These are phyloP conservation scores for Chiloscyllium plagiosum DNA, from an alignment of 2,113 vertebrate species.

Conservation along the genomic window DNA sequence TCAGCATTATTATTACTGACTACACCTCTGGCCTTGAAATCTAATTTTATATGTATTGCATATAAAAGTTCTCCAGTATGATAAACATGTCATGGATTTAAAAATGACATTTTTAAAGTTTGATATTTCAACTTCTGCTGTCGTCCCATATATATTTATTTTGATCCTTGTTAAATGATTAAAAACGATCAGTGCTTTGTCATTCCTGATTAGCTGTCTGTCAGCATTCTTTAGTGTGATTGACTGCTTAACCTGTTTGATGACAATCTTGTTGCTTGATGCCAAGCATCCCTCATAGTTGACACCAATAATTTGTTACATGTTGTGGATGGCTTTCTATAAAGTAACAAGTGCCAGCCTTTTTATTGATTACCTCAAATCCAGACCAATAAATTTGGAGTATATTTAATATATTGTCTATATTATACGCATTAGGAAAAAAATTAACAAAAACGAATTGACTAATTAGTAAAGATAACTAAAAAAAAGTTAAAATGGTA, in stretches of 20 bases:
- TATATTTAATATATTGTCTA: not conserved
- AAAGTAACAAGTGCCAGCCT: not conserved
- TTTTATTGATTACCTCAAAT: not conserved
- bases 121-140: not conserved
- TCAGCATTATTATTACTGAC: no score
- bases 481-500: not conserved
- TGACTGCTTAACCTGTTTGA: not conserved
- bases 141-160: not conserved
- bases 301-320: not conserved
- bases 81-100: no score
- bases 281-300: not conserved
- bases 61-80: no score
- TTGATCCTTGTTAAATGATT: not conserved
- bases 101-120: no score
- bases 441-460: not conserved
- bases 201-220: not conserved
- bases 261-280: not conserved
- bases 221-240: not conserved
- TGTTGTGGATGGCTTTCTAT: not conserved
- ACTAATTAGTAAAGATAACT: constrained; percentile 2
- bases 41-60: no score
- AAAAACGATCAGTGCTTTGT: not conserved
- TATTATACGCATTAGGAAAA: not conserved
- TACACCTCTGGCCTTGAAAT: no score
- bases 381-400: not conserved